These are phyloP conservation scores for Synergus itoensis DNA, from an alignment of 2,888 invertebrate species.

Conservation along the genomic window DNA sequence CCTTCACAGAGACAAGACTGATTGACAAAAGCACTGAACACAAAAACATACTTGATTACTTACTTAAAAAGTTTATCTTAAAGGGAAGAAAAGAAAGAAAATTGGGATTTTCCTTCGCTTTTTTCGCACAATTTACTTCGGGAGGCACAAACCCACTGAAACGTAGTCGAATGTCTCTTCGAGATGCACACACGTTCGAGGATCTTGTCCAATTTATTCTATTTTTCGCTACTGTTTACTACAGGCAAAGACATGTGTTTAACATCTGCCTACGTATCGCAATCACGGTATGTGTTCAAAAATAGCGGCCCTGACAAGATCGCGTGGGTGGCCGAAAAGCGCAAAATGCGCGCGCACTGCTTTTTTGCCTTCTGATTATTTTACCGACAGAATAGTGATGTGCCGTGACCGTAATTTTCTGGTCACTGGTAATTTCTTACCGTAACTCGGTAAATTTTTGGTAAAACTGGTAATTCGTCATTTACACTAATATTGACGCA, in stretches of 20 bases:
- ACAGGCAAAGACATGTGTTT: constrained; percentile 45
- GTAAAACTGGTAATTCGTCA: too few relatives aligned
- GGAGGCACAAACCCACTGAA: constrained; percentile 20
- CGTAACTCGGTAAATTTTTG: too few relatives aligned
- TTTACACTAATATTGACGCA: too few relatives aligned
- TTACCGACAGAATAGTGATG: constrained; percentile 44
- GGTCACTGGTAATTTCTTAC: too few relatives aligned
- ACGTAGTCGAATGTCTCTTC: constrained; percentile 11
- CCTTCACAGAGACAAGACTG: neutral
- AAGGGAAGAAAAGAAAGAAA: neutral
- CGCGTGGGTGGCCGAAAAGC: constrained; percentile 43
- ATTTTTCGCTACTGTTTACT: constrained; percentile 43
- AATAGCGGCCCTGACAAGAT: constrained; percentile 43
- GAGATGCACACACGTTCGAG: constrained; percentile 34
- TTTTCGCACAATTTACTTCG: constrained; percentile 18
- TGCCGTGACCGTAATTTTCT: too few relatives aligned
- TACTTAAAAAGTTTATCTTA: constrained; percentile 27
- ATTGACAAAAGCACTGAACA: constrained; percentile 33
- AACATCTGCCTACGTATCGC: constrained; percentile 46
- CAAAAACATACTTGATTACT: constrained; percentile 31
- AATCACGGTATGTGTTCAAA: constrained; percentile 43
- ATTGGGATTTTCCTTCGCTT: constrained; percentile 13
- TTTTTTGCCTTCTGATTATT: neutral
- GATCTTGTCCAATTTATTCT: constrained; percentile 36
- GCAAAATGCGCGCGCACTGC: constrained; percentile 19